Evolutionary conservation across 2,797 vertebrate species (phyloP).

Genomic region (Acropternis orthonyx): DNA sequence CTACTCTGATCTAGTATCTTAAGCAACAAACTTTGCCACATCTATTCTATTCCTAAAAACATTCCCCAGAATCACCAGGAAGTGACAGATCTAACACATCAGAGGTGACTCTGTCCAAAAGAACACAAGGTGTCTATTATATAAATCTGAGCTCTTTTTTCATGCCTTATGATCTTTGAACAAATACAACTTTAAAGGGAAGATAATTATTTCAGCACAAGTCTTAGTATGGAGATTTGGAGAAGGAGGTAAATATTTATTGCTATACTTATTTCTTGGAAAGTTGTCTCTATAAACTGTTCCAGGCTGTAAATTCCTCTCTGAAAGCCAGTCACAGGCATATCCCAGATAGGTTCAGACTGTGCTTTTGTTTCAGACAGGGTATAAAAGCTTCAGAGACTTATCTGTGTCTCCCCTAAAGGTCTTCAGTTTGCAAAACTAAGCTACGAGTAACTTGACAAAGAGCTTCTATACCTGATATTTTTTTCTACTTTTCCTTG

Average conservation of each 20-base stretch:
- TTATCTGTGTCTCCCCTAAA: neutral
- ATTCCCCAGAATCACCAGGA: neutral
- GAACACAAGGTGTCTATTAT: neutral
- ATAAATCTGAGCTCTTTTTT: neutral
- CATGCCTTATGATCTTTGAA: neutral
- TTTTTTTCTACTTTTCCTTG: neutral
- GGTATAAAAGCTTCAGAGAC: neutral
- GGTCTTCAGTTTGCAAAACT: neutral
- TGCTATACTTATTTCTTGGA: constrained; percentile 40
- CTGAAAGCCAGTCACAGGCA: neutral
- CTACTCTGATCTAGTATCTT: neutral
- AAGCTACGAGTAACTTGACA: neutral
- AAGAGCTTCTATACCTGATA: neutral
- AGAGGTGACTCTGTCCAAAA: neutral
- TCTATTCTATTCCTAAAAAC: constrained; percentile 2
- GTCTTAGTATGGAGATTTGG: neutral
- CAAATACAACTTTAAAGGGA: constrained; percentile 37
- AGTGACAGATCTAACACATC: neutral
- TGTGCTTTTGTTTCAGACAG: neutral
- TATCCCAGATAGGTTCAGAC: neutral
- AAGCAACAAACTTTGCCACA: neutral
- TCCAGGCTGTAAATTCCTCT: constrained; percentile 23
- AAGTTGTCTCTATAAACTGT: constrained; percentile 2
- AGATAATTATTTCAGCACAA: constrained; percentile 28
- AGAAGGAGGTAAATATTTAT: constrained; percentile 34